Evolutionary conservation across 2,113 vertebrate species (phyloP).

Genomic region (Prunella himalayana): DNA sequence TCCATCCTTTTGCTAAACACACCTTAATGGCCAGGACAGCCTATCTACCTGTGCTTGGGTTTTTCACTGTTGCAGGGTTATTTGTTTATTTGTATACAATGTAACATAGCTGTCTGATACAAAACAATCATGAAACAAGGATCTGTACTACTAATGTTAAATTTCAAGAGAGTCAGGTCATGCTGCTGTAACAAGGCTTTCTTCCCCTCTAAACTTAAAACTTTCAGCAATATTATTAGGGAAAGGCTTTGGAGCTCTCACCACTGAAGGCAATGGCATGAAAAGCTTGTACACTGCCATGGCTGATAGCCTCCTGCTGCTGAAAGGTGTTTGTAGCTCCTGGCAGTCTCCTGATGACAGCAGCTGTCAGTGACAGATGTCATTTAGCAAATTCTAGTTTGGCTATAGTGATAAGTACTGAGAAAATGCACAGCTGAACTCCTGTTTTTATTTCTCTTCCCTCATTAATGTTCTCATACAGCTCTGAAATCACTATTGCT

Average conservation of each 20-base stretch:
- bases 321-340: background rate
- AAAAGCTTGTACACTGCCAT: background rate
- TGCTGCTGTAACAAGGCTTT: background rate
- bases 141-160: background rate
- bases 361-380: background rate
- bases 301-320: background rate
- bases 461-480: background rate
- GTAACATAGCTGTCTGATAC: accelerated
- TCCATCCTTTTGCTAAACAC: background rate
- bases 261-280: background rate
- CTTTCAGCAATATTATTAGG: background rate
- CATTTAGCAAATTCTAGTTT: background rate
- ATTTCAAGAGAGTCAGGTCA: background rate
- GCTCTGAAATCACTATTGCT: background rate
- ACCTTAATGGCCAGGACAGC: background rate
- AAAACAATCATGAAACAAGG: background rate
- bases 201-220: background rate
- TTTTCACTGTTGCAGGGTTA: background rate
- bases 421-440: background rate
- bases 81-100: background rate
- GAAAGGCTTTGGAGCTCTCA: background rate
- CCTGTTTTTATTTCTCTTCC: background rate
- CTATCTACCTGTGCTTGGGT: background rate
- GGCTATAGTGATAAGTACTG: background rate
- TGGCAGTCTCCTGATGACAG: background rate